phyloP scores from a whole-genome alignment of 2,888 invertebrate species.

The Scaptomyza caliginosa region DNA sequence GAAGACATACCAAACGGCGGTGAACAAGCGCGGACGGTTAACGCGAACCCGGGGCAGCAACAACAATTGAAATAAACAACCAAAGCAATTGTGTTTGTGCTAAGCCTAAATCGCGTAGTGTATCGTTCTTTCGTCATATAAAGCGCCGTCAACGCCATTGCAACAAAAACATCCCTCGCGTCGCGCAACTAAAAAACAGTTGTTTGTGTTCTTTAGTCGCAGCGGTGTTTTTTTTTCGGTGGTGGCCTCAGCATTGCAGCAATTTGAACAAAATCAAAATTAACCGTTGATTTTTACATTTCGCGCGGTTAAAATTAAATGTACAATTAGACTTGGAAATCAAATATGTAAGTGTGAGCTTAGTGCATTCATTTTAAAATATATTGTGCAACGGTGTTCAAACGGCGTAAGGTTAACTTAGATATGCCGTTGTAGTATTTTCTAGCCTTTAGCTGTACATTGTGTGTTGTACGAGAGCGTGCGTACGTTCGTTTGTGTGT shows the following conservation, averaged over 20 bases:
- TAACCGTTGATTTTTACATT: slow-evolving; percentile 50
- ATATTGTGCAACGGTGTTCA: slow-evolving; percentile 6
- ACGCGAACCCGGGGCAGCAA: slow-evolving; percentile 26
- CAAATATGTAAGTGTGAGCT: slow-evolving; percentile 36
- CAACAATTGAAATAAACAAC: slow-evolving; percentile 20
- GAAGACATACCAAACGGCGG: slow-evolving; percentile 47
- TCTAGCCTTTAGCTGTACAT: slow-evolving; percentile 53
- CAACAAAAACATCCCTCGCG: slow-evolving; percentile 27
- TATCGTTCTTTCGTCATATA: slow-evolving; percentile 19
- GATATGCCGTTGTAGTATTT: slow-evolving; percentile 51
- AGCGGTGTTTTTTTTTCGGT: slow-evolving; percentile 20
- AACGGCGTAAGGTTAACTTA: slow-evolving; percentile 26
- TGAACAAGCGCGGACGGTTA: slow-evolving; percentile 52
- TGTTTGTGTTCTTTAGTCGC: slow-evolving; percentile 24
- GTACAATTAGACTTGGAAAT: slow-evolving; percentile 3
- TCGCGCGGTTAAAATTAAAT: slow-evolving; percentile 43
- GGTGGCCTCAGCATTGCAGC: slow-evolving; percentile 20
- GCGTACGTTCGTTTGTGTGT: slow-evolving; percentile 10
- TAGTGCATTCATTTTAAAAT: not conserved
- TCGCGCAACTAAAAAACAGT: slow-evolving; percentile 22
- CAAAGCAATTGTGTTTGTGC: slow-evolving; percentile 14
- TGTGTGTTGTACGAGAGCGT: slow-evolving; percentile 31
- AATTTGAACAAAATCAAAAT: slow-evolving; percentile 44
- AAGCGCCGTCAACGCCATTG: slow-evolving; percentile 14
- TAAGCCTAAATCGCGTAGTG: slow-evolving; percentile 18